Evolutionary conservation across 2,888 invertebrate genomes (phyloP).

Genomic region (Stramonita haemastoma): DNA sequence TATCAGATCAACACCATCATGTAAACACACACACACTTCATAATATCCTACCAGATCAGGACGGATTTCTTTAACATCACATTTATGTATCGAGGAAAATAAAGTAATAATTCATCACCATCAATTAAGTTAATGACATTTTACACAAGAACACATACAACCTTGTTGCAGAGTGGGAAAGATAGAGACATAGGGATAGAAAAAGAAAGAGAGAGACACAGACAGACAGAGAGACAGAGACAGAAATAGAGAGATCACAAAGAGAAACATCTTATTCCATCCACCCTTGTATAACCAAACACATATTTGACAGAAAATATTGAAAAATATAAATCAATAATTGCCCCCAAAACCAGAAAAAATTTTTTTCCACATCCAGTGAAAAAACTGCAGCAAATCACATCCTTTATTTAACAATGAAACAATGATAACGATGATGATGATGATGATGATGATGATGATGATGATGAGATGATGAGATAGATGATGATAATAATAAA

Average conservation of each 20-base stretch:
- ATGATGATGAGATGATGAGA: too few relatives aligned
- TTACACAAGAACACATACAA: neutral
- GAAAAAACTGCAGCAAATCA: too few relatives aligned
- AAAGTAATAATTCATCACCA: neutral
- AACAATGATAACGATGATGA: too few relatives aligned
- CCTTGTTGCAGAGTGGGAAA: constrained; percentile 14
- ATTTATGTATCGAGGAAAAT: neutral
- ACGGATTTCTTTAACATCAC: neutral
- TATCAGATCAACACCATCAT: neutral
- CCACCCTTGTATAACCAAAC: too few relatives aligned
- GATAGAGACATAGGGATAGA: constrained; percentile 28
- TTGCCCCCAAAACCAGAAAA: too few relatives aligned
- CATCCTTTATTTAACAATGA: too few relatives aligned
- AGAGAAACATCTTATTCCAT: too few relatives aligned
- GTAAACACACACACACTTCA: neutral
- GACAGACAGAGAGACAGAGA: constrained; percentile 27
- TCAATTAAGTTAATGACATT: neutral
- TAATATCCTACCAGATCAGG: neutral
- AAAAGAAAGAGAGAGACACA: constrained; percentile 35
- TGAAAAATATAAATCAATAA: too few relatives aligned
- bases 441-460: too few relatives aligned
- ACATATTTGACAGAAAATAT: too few relatives aligned
- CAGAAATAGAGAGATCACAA: constrained; percentile 10
- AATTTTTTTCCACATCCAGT: too few relatives aligned
- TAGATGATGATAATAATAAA: too few relatives aligned